A percentile compares a stretch with the other conserved stretches of the same genome.
Evolutionary conservation across 2,113 vertebrate genomes (phyloP).

Genomic region (Gymnobelideus leadbeateri): DNA sequence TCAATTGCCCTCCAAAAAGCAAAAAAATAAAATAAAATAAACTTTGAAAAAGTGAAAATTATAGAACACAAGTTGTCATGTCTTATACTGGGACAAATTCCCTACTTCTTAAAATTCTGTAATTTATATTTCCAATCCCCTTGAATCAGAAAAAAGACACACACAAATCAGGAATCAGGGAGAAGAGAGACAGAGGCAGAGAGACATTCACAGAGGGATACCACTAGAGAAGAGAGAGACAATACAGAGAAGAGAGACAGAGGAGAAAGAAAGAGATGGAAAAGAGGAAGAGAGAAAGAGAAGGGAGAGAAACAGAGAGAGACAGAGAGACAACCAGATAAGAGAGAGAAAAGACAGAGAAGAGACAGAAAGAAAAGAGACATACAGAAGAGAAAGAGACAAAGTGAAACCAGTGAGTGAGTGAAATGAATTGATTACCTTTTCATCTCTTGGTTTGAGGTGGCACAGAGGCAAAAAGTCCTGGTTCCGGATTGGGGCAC

Average conservation of each 20-base stretch:
- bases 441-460: constrained; percentile 95
- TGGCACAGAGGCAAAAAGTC: constrained; percentile 91
- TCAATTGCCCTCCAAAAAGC: too few relatives aligned
- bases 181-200: not conserved
- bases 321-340: not conserved
- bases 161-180: not conserved
- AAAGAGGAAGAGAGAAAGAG: too few relatives aligned
- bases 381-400: not conserved
- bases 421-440: constrained; percentile 82
- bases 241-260: too few relatives aligned
- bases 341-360: not conserved
- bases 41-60: not conserved
- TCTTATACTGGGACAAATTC: not conserved
- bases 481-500: constrained; percentile 85
- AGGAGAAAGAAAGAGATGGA: not conserved
- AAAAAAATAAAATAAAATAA: too few relatives aligned
- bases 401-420: constrained; percentile 24
- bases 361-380: not conserved
- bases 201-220: not conserved
- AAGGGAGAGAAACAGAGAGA: too few relatives aligned
- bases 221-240: not conserved
- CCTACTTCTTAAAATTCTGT: not conserved
- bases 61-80: not conserved
- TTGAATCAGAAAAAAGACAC: not conserved
- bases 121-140: not conserved